Evolutionary conservation across 2,797 vertebrate genomes (phyloP).

Genomic region (Selene dorsalis): DNA sequence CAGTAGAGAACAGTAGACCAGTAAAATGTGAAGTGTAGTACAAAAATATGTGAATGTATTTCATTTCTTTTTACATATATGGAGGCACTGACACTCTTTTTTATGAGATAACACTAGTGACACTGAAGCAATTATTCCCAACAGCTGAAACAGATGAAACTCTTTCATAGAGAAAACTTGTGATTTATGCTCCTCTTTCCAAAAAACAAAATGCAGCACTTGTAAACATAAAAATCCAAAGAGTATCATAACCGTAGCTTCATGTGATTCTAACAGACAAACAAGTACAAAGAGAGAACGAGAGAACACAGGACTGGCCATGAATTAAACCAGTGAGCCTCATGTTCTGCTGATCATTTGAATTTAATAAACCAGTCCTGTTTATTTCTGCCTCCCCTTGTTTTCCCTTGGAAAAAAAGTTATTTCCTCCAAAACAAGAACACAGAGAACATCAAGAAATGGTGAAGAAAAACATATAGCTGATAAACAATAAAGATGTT

Average conservation of each 20-base stretch:
- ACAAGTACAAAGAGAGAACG: constrained; percentile 8
- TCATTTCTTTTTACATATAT: constrained; percentile 52
- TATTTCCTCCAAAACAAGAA: constrained; percentile 19
- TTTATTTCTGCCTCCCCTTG: background rate
- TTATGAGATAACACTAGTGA: background rate
- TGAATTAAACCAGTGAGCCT: background rate
- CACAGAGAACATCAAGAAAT: constrained; percentile 5
- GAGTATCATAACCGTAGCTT: constrained; percentile 18
- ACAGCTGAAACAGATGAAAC: constrained; percentile 18
- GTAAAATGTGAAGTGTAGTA: constrained; percentile 43
- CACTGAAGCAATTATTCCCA: constrained; percentile 8
- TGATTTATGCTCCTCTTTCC: constrained; percentile 26
- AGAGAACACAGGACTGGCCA: background rate
- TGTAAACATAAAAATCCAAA: constrained; percentile 64
- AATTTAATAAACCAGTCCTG: background rate
- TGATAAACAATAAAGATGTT: constrained; percentile 6
- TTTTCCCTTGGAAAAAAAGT: background rate
- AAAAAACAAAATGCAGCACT: constrained; percentile 30
- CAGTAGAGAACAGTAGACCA: constrained; percentile 38
- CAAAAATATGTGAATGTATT: constrained; percentile 57
- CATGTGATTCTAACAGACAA: background rate
- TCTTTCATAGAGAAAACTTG: background rate
- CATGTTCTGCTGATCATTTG: background rate
- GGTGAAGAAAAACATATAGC: constrained; percentile 12
- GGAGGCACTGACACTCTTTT: background rate